Percentiles rank a stretch among this genome's conserved stretches.
Evolutionary conservation across 2,113 vertebrate genomes (phyloP).

Genomic region (Dinomys branickii): DNA sequence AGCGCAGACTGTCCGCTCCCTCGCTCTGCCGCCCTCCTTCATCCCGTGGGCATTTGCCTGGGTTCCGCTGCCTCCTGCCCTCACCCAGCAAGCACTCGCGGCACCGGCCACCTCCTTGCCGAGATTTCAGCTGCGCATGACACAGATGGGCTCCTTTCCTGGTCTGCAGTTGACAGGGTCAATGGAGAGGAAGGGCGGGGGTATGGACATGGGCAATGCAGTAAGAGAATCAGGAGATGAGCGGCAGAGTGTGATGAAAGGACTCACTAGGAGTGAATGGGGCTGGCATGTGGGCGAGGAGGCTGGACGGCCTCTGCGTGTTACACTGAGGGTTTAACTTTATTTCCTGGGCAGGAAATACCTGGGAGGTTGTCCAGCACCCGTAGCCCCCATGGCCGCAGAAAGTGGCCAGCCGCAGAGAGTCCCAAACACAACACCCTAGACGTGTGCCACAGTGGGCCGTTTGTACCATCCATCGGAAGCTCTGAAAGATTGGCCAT

Average conservation of each 20-base stretch:
- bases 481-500: not conserved
- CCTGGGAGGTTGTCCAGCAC: not conserved
- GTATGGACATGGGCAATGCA: not conserved
- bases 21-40: not conserved
- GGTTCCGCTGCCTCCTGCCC: not conserved
- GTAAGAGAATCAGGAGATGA: not conserved
- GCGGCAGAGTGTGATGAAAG: not conserved
- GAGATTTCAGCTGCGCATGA: not conserved
- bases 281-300: not conserved
- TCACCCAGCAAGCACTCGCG: not conserved
- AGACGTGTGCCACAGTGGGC: not conserved
- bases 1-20: not conserved
- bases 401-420: not conserved
- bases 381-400: not conserved
- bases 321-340: not conserved
- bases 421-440: not conserved
- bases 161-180: not conserved
- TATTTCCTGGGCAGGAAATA: not conserved
- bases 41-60: not conserved
- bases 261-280: not conserved
- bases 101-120: not conserved
- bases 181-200: not conserved
- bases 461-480: rapidly evolving
- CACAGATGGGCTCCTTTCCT: not conserved
- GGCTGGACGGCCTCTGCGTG: not conserved